Percentiles rank a stretch among this genome's conserved stretches.
Conservation (phyloP, 2,888 invertebrate genomes). For the Parnassius smintheus region DNA sequence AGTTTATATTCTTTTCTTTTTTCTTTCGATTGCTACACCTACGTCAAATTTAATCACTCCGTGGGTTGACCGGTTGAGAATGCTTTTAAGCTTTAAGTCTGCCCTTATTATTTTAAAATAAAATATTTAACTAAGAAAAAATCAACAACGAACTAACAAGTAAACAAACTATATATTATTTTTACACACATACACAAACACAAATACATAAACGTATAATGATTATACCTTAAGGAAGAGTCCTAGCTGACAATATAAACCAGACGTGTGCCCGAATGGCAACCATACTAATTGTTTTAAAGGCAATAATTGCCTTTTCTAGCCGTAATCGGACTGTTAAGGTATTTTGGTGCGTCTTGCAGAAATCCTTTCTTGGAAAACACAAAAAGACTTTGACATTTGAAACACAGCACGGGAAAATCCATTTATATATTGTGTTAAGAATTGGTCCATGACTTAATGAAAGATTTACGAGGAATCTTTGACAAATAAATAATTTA, state of each 20-base stretch:
- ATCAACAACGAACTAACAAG: too few relatives aligned
- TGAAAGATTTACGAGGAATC: background rate
- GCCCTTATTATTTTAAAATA: too few relatives aligned
- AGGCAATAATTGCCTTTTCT: slow-evolving; percentile 58
- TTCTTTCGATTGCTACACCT: too few relatives aligned
- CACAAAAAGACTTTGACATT: slow-evolving; percentile 17
- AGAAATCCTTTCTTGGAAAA: slow-evolving; percentile 21
- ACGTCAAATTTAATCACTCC: too few relatives aligned
- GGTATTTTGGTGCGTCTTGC: slow-evolving; percentile 31
- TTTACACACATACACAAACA: too few relatives aligned
- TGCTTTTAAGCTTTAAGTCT: too few relatives aligned
- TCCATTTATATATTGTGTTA: slow-evolving; percentile 11
- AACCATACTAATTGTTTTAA: slow-evolving; percentile 53
- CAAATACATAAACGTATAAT: background rate
- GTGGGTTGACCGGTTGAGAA: too few relatives aligned
- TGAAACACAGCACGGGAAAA: slow-evolving; percentile 14
- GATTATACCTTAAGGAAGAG: slow-evolving; percentile 18
- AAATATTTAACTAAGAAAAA: background rate
- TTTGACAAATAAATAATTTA: too few relatives aligned
- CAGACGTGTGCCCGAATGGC: slow-evolving; percentile 31
- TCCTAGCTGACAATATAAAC: slow-evolving; percentile 17
- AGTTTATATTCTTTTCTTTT: too few relatives aligned
- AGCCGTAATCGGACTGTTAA: slow-evolving; percentile 54
- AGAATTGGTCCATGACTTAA: background rate
- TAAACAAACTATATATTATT: too few relatives aligned